These are phyloP conservation scores for Tonatia bakeri DNA, from an alignment of 2,113 vertebrate genomes.

Conservation along the genomic window DNA sequence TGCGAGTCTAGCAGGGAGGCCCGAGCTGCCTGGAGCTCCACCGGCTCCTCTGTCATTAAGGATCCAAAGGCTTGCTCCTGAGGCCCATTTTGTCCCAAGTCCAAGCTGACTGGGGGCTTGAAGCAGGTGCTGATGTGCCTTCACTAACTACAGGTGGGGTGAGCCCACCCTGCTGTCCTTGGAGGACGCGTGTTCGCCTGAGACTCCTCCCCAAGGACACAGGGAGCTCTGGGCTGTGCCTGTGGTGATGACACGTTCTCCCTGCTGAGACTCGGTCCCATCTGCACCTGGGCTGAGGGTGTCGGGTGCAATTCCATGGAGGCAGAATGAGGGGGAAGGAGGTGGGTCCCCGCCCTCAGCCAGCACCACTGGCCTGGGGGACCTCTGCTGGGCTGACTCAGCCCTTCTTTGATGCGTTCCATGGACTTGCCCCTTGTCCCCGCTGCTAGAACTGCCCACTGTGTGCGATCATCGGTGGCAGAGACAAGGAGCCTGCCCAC, in stretches of 20 bases:
- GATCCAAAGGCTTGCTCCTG: too few species aligned
- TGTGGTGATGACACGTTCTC: neutral
- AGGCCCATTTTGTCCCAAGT: neutral
- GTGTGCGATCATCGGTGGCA: neutral
- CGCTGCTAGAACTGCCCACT: too few species aligned
- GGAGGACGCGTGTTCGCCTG: neutral
- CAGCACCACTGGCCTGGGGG: neutral
- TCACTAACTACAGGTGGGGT: accelerated
- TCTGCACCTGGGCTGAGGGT: neutral
- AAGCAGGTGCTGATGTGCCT: neutral
- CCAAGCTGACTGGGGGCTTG: too few species aligned
- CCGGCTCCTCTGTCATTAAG: neutral
- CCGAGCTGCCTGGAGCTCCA: accelerated
- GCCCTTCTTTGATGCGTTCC: neutral
- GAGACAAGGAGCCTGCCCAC: accelerated
- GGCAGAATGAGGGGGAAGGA: neutral
- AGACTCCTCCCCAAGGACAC: neutral
- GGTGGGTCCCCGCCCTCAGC: accelerated
- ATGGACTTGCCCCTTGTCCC: too few species aligned
- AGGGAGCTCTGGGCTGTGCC: neutral
- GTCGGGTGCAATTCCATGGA: neutral
- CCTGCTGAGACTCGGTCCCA: neutral
- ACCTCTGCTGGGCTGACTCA: neutral
- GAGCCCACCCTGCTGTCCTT: neutral
- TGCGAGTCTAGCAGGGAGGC: neutral